A percentile compares a stretch with the other conserved stretches of the same genome.
phyloP scores from a whole-genome alignment of 2,797 vertebrate genomes.

The Darevskia mixta region DNA sequence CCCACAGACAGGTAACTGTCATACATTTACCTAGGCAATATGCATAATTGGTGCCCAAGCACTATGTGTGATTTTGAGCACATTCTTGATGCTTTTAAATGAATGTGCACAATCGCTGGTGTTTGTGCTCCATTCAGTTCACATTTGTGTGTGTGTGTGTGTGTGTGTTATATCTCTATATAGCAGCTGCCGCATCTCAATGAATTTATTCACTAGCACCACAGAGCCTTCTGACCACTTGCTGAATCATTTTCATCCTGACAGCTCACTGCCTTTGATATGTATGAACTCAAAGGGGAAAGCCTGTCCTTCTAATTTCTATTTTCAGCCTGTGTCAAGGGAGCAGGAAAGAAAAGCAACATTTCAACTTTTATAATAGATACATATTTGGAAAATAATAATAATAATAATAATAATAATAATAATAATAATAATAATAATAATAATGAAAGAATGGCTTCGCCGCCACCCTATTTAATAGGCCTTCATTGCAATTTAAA shows the following conservation, averaged over 20 bases:
- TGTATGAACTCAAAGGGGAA: slow-evolving; percentile 74
- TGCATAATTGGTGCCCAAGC: neutral
- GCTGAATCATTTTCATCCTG: slow-evolving; percentile 64
- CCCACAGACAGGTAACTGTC: neutral
- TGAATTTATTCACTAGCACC: slow-evolving; percentile 58
- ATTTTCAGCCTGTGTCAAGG: slow-evolving; percentile 73
- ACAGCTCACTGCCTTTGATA: slow-evolving; percentile 75
- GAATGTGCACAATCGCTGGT: neutral
- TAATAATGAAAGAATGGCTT: slow-evolving; percentile 30
- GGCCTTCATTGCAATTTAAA: slow-evolving; percentile 80
- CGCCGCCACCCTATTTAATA: slow-evolving; percentile 77
- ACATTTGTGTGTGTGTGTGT: neutral
- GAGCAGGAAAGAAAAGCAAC: slow-evolving; percentile 56
- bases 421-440: slow-evolving; percentile 17
- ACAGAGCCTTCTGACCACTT: slow-evolving; percentile 42
- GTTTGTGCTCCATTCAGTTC: neutral
- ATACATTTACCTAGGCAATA: neutral
- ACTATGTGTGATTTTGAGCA: neutral
- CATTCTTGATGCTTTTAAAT: neutral
- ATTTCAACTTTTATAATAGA: slow-evolving; percentile 49
- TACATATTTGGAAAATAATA: slow-evolving; percentile 63
- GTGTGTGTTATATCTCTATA: neutral
- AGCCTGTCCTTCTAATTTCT: slow-evolving; percentile 72
- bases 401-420: no score
- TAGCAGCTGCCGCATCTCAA: slow-evolving; percentile 64